Evolutionary conservation across 2,888 invertebrate genomes (phyloP).

Genomic region (Acanthosoma haemorrhoidale): DNA sequence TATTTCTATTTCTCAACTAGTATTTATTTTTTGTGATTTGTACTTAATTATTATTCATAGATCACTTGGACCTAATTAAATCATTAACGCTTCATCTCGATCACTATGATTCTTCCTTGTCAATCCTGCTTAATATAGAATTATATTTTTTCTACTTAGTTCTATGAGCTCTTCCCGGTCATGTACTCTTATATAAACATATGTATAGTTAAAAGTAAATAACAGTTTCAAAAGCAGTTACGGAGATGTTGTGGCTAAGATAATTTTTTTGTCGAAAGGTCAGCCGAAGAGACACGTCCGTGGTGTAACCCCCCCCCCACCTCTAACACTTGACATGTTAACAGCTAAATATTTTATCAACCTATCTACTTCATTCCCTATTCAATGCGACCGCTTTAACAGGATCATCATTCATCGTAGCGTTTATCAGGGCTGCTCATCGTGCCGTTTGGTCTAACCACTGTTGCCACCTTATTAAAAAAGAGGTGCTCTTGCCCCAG

Average conservation of each 20-base stretch:
- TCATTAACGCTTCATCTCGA: too few species aligned
- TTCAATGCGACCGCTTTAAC: background rate
- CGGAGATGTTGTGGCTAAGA: background rate
- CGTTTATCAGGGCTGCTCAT: background rate
- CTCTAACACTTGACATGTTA: background rate
- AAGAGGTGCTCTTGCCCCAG: background rate
- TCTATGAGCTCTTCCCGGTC: too few species aligned
- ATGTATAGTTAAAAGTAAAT: too few species aligned
- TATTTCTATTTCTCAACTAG: too few species aligned
- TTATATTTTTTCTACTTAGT: too few species aligned
- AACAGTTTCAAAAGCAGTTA: background rate
- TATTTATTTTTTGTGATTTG: too few species aligned
- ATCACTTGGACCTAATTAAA: too few species aligned
- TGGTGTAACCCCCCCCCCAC: background rate
- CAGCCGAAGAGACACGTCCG: too few species aligned
- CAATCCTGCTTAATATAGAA: too few species aligned
- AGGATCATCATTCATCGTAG: conserved; percentile 7
- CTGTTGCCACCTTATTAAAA: conserved; percentile 12
- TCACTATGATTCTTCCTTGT: too few species aligned
- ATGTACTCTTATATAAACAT: too few species aligned
- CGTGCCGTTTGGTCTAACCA: conserved; percentile 5
- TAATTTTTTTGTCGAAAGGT: background rate
- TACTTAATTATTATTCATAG: too few species aligned
- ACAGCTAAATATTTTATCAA: background rate
- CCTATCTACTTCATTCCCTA: background rate